Evolutionary conservation across 2,797 vertebrate species (phyloP).

Genomic region (Sylvia borin): DNA sequence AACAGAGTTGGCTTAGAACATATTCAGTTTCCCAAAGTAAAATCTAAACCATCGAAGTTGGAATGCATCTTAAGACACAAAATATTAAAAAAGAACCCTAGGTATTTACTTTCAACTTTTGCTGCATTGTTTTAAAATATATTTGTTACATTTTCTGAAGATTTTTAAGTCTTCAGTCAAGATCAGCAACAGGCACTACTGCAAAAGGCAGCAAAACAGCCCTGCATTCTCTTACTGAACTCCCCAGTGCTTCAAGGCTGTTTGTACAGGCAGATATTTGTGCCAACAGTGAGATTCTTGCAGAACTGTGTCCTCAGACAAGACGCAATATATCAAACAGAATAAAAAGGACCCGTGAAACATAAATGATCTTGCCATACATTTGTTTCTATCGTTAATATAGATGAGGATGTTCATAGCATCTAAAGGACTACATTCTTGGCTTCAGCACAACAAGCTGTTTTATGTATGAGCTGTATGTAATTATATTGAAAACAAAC

Average conservation of each 20-base stretch:
- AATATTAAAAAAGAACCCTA: not conserved
- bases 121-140: not conserved
- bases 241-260: not conserved
- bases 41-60: not conserved
- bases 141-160: not conserved
- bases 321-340: not conserved
- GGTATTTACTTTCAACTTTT: not conserved
- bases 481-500: conserved; percentile 56
- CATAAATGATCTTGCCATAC: not conserved
- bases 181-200: not conserved
- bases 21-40: not conserved
- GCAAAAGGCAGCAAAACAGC: not conserved
- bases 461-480: conserved; percentile 55
- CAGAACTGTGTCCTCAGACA: not conserved
- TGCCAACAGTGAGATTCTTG: conserved; percentile 24
- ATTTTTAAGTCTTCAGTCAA: not conserved
- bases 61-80: not conserved
- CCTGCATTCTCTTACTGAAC: not conserved
- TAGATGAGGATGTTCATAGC: not conserved
- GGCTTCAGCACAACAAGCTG: not conserved
- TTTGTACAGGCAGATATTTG: not conserved
- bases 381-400: conserved; percentile 2
- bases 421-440: conserved; percentile 10
- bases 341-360: not conserved
- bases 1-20: not conserved